Conservation (phyloP, 2,888 invertebrate genomes). For the Thereva unica region DNA sequence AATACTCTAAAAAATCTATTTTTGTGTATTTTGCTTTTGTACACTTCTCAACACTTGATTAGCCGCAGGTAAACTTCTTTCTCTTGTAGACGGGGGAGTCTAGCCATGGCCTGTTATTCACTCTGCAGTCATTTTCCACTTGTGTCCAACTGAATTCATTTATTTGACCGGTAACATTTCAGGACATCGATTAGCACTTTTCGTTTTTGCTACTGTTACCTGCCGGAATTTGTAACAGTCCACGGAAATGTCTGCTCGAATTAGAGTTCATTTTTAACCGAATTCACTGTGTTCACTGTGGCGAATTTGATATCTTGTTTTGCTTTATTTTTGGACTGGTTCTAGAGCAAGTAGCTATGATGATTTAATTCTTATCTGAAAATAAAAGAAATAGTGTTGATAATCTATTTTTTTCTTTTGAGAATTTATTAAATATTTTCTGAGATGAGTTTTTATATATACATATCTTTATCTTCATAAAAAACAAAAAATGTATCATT, state of each 20-base stretch:
- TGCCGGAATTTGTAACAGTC: neutral
- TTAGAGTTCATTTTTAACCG: slow-evolving; percentile 4
- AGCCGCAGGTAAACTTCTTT: slow-evolving; percentile 6
- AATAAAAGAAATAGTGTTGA: too few species aligned
- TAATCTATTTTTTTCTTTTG: too few species aligned
- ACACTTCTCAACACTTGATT: slow-evolving; percentile 18
- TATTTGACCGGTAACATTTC: slow-evolving; percentile 26
- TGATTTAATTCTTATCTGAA: too few species aligned
- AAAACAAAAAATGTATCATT: too few species aligned
- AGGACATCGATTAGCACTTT: slow-evolving; percentile 4
- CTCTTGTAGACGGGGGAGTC: neutral
- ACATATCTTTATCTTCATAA: too few species aligned
- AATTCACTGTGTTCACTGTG: neutral
- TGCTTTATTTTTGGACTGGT: too few species aligned
- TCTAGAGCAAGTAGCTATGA: too few species aligned
- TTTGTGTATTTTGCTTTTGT: slow-evolving; percentile 2
- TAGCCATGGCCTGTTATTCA: slow-evolving; percentile 21
- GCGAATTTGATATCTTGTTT: neutral
- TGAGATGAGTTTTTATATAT: too few species aligned
- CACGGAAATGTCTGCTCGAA: neutral
- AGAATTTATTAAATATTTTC: too few species aligned
- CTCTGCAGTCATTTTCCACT: slow-evolving; percentile 26
- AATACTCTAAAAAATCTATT: neutral
- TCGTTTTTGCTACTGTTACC: neutral
- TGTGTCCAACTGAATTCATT: slow-evolving; percentile 12